These are phyloP conservation scores for Apamea anceps DNA, from an alignment of 2,888 invertebrate species.

Conservation along the genomic window DNA sequence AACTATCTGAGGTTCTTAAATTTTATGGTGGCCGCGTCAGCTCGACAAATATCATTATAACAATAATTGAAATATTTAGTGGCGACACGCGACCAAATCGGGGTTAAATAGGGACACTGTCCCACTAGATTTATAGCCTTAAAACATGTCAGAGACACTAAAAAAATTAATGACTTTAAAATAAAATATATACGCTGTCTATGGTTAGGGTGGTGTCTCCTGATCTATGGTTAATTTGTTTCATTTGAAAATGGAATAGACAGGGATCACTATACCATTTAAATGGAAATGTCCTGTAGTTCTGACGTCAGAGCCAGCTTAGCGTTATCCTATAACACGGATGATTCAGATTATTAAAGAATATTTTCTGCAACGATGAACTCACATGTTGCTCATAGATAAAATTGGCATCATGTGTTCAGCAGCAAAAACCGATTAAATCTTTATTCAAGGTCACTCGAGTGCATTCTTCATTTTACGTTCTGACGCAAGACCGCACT, in stretches of 20 bases:
- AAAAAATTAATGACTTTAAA: conserved; percentile 56
- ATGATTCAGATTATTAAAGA: conserved; percentile 64
- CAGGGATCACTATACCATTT: conserved; percentile 28
- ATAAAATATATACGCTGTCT: conserved; percentile 41
- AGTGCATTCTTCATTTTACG: conserved; percentile 60
- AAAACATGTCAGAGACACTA: conserved; percentile 64
- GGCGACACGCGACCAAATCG: conserved; percentile 79
- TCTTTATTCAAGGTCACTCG: conserved; percentile 55
- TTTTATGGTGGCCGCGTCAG: conserved; percentile 72
- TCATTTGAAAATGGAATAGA: conserved; percentile 28
- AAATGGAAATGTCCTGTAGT: conserved; percentile 46
- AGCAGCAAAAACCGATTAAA: conserved; percentile 56
- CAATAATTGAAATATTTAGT: conserved; percentile 85
- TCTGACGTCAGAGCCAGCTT: conserved; percentile 5
- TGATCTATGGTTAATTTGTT: conserved; percentile 38
- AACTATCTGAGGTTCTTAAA: conserved; percentile 71
- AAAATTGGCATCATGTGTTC: conserved; percentile 66
- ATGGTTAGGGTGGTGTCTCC: conserved; percentile 21
- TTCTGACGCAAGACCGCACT: conserved; percentile 51
- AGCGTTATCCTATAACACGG: conserved; percentile 36
- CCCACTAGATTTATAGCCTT: conserved; percentile 71
- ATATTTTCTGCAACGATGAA: conserved; percentile 67
- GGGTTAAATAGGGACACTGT: conserved; percentile 74
- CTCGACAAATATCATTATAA: conserved; percentile 79
- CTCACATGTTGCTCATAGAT: conserved; percentile 69